Conservation (phyloP, 2,797 vertebrate species). For the Acrossocheilus fasciatus region DNA sequence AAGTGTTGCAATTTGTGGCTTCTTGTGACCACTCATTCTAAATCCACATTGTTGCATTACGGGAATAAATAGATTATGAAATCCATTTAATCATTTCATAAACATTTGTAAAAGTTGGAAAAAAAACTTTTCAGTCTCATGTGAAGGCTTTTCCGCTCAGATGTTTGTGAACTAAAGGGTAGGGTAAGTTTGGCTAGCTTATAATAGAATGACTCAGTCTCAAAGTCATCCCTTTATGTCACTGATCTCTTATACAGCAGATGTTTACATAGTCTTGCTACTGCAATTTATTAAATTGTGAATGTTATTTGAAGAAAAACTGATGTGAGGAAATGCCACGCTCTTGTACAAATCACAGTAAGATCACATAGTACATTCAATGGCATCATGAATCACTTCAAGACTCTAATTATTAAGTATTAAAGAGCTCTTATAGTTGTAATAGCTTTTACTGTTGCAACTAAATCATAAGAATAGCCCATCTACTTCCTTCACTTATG, state of each 20-base stretch:
- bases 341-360: background rate
- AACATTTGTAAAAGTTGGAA: background rate
- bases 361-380: background rate
- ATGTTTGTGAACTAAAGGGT: background rate
- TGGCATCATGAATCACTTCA: conserved; percentile 15
- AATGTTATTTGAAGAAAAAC: conserved; percentile 24
- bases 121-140: background rate
- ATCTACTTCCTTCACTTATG: background rate
- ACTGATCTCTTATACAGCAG: conserved; percentile 10
- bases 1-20: background rate
- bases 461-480: conserved; percentile 11
- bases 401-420: conserved; percentile 2
- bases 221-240: conserved; percentile 12
- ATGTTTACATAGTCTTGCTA: background rate
- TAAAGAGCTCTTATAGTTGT: conserved; percentile 26
- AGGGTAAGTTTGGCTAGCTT: background rate
- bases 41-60: background rate
- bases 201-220: conserved; percentile 7
- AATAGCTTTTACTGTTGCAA: conserved; percentile 17
- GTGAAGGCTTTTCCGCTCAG: conserved; percentile 1
- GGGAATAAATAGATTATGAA: background rate
- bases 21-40: background rate
- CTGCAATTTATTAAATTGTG: background rate
- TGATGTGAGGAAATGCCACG: background rate
- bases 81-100: background rate